These are phyloP conservation scores for Gastrophysa polygoni DNA, from an alignment of 2,888 invertebrate genomes.

Conservation along the genomic window DNA sequence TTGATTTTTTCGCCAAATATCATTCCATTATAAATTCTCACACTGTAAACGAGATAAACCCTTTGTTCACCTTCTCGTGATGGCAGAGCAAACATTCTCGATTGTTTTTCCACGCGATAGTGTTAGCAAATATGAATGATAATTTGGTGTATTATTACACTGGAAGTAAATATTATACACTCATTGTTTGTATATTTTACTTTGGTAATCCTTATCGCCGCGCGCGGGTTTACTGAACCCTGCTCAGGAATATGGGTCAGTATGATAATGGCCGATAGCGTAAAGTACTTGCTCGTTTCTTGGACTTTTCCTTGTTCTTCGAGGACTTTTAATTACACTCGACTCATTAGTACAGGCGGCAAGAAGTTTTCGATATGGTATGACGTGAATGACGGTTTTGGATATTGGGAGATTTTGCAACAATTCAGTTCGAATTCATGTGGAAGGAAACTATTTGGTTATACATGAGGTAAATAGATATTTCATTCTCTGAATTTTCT, in stretches of 20 bases:
- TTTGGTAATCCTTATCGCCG: conserved; percentile 45
- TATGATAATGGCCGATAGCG: conserved; percentile 45
- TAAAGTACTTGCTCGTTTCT: conserved; percentile 22
- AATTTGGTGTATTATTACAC: conserved; percentile 43
- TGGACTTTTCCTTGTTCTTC: conserved; percentile 4
- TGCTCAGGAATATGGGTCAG: conserved; percentile 48
- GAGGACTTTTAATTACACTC: not conserved
- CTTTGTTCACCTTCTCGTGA: conserved; percentile 33
- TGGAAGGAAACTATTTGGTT: too few relatives aligned
- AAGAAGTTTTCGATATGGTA: too few relatives aligned
- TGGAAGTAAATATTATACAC: conserved; percentile 45
- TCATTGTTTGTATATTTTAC: conserved; percentile 46
- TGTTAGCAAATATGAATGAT: conserved; percentile 47
- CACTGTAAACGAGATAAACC: conserved; percentile 26
- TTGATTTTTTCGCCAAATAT: not conserved
- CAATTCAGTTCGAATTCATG: too few relatives aligned
- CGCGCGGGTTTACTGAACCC: conserved; percentile 32
- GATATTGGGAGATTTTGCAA: too few relatives aligned
- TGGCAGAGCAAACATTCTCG: conserved; percentile 37
- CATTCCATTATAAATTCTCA: too few relatives aligned
- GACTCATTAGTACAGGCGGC: too few relatives aligned
- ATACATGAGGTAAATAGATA: too few relatives aligned
- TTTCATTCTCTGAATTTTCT: too few relatives aligned
- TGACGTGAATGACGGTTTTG: too few relatives aligned
- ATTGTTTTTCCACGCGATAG: conserved; percentile 39